Evolutionary conservation across 2,797 vertebrate species (phyloP).

Genomic region (Anguilla megastoma): DNA sequence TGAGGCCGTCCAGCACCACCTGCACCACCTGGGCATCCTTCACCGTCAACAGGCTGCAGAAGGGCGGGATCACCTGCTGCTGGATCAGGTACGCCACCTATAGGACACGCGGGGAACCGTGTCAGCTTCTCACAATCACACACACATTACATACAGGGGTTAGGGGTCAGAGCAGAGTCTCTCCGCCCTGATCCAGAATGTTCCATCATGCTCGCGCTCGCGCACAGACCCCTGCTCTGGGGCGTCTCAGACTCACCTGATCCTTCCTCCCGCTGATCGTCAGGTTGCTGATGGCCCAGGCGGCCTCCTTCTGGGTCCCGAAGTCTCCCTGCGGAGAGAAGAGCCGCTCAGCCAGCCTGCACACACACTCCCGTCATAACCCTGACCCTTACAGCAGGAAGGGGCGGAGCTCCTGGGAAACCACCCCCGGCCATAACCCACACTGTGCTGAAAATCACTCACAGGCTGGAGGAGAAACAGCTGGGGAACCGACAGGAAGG

Average conservation of each 20-base stretch:
- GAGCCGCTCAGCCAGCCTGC: background rate
- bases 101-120: background rate
- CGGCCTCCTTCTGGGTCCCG: conserved; percentile 98
- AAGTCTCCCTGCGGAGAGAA: conserved; percentile 86
- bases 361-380: too few species aligned
- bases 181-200: background rate
- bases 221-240: too few species aligned
- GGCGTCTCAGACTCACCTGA: conserved; percentile 74
- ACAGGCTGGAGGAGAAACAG: background rate
- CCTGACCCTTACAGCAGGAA: too few species aligned
- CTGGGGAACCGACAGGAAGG: too few species aligned
- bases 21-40: conserved; percentile 98
- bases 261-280: conserved; percentile 99
- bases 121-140: background rate
- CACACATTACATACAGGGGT: too few species aligned
- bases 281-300: conserved; percentile 99
- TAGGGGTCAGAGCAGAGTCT: too few species aligned
- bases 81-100: conserved; percentile 98
- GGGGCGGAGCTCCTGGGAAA: too few species aligned
- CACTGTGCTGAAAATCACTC: too few species aligned
- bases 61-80: conserved; percentile 96
- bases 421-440: too few species aligned
- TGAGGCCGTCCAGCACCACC: conserved; percentile 96
- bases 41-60: conserved; percentile 96
- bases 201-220: too few species aligned